Percentiles rank a stretch among this genome's conserved stretches.
These are phyloP conservation scores for Thymelicus sylvestris DNA, from an alignment of 2,888 invertebrate genomes.

Conservation along the genomic window DNA sequence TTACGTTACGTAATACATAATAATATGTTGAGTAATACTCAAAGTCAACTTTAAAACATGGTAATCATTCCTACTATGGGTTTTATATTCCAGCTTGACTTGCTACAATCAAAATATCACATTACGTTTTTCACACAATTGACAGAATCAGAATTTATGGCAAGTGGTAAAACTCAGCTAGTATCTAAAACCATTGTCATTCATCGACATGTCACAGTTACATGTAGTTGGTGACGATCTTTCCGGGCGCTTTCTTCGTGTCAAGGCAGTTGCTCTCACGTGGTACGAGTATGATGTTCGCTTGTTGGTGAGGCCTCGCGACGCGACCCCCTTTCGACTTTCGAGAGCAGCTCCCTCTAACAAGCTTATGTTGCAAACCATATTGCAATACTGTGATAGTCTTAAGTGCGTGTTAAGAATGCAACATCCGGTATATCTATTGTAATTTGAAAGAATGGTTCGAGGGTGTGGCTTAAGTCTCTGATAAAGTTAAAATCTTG, in stretches of 20 bases:
- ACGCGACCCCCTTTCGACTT: conserved; percentile 58
- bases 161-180: too few relatives aligned
- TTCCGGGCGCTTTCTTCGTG: conserved; percentile 76
- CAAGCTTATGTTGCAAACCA: conserved; percentile 16
- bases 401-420: conserved; percentile 5
- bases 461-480: too few relatives aligned
- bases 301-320: conserved; percentile 54
- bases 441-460: too few relatives aligned
- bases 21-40: too few relatives aligned
- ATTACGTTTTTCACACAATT: too few relatives aligned
- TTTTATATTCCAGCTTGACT: too few relatives aligned
- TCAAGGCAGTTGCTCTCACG: conserved; percentile 70
- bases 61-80: too few relatives aligned
- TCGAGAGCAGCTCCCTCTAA: conserved; percentile 48
- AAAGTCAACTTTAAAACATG: too few relatives aligned
- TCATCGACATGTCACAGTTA: conserved; percentile 46
- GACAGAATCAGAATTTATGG: too few relatives aligned
- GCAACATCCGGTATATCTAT: not conserved
- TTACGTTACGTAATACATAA: too few relatives aligned
- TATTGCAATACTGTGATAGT: conserved; percentile 6
- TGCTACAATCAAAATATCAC: too few relatives aligned
- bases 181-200: not conserved
- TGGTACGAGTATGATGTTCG: conserved; percentile 44
- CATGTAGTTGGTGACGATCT: conserved; percentile 65
- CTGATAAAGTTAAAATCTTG: too few relatives aligned